A percentile compares a stretch with the other conserved stretches of the same genome.
These are phyloP conservation scores for Crematogaster levior DNA, from an alignment of 2,888 invertebrate genomes.

Conservation along the genomic window DNA sequence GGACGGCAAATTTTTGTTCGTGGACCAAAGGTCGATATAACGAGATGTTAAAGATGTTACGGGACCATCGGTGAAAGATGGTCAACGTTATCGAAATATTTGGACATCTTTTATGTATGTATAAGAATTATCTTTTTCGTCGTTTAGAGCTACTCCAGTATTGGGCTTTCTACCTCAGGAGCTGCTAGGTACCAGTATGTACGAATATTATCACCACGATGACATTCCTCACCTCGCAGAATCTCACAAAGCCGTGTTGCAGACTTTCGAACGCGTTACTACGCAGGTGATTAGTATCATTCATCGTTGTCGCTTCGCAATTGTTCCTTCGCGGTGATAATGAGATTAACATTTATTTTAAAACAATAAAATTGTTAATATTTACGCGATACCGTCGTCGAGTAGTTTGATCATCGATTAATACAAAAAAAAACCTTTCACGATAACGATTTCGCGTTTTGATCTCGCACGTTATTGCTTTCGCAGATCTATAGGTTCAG, in stretches of 20 bases:
- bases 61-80: not conserved
- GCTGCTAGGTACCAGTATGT: slow-evolving; percentile 95
- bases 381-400: not conserved
- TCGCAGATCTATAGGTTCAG: slow-evolving; percentile 91
- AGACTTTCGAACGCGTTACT: slow-evolving; percentile 88
- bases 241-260: slow-evolving; percentile 92
- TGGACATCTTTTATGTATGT: not conserved
- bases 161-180: slow-evolving; percentile 97
- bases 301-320: not conserved
- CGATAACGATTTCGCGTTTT: not conserved
- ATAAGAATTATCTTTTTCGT: slow-evolving; percentile 19
- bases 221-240: slow-evolving; percentile 93
- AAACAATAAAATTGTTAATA: not conserved
- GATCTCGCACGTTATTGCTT: not conserved
- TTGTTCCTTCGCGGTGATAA: slow-evolving; percentile 41
- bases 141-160: slow-evolving; percentile 92
- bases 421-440: not conserved
- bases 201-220: slow-evolving; percentile 95
- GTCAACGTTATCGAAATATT: not conserved
- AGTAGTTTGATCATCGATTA: not conserved
- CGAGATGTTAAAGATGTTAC: not conserved
- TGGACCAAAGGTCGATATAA: slow-evolving; percentile 93
- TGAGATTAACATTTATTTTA: slow-evolving; percentile 15
- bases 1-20: slow-evolving; percentile 96
- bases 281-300: slow-evolving; percentile 86